Conservation (phyloP, 2,888 invertebrate species). For the Dendrolimus houi region DNA sequence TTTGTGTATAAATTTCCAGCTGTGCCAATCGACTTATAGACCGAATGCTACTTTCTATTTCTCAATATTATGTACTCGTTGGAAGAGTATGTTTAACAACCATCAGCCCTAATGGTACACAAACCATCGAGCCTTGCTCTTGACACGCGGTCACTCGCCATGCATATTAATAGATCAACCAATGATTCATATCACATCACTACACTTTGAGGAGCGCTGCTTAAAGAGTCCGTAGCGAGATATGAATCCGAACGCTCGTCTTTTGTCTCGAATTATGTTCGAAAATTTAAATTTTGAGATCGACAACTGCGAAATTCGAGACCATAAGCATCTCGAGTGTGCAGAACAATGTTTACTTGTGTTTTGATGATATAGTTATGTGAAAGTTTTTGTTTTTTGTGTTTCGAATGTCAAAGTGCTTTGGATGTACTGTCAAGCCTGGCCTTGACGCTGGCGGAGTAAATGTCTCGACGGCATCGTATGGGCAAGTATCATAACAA, state of each 20-base stretch:
- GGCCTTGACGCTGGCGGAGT: slow-evolving; percentile 5
- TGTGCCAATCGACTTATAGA: no score
- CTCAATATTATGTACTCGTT: no score
- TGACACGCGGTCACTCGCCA: slow-evolving; percentile 70
- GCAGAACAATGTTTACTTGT: background rate
- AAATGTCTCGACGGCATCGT: slow-evolving; percentile 43
- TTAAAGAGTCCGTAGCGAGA: slow-evolving; percentile 22
- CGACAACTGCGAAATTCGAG: slow-evolving; percentile 25
- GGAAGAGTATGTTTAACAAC: background rate
- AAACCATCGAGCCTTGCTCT: slow-evolving; percentile 59
- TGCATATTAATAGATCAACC: slow-evolving; percentile 68
- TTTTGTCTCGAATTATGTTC: slow-evolving; percentile 27
- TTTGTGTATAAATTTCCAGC: no score
- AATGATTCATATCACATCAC: slow-evolving; percentile 65
- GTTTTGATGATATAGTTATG: slow-evolving; percentile 24
- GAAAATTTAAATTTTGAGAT: slow-evolving; percentile 16
- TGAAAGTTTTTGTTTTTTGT: slow-evolving; percentile 18
- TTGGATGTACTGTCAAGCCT: slow-evolving; percentile 13
- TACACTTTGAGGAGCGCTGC: slow-evolving; percentile 36
- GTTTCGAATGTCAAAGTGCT: slow-evolving; percentile 9
- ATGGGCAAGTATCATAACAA: slow-evolving; percentile 29
- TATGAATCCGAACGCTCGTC: slow-evolving; percentile 41
- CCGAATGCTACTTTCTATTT: no score
- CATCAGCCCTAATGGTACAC: slow-evolving; percentile 20
- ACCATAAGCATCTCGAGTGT: slow-evolving; percentile 18